phyloP scores from a whole-genome alignment of 2,797 vertebrate genomes.

The Avahi laniger region DNA sequence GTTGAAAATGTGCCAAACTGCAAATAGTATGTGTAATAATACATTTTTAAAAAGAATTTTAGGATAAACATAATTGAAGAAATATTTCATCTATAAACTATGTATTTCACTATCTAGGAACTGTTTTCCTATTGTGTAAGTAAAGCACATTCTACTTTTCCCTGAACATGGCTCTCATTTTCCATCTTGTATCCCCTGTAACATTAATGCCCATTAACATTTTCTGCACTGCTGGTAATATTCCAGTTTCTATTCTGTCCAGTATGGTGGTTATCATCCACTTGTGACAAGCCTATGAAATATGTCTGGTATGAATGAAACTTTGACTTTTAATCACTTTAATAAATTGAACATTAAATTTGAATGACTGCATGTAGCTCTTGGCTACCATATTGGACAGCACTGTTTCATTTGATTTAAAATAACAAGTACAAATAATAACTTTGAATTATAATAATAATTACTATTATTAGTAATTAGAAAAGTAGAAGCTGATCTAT shows the following conservation, averaged over 20 bases:
- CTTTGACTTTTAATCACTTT: neutral
- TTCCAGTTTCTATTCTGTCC: neutral
- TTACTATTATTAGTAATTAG: neutral
- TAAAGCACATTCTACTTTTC: neutral
- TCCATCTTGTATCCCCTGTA: neutral
- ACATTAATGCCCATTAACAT: neutral
- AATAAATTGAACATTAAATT: neutral
- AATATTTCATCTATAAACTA: neutral
- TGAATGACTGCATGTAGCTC: rapidly evolving
- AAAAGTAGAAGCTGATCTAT: neutral
- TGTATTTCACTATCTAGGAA: neutral
- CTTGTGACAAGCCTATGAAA: neutral
- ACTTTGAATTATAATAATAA: neutral
- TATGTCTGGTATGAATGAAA: neutral
- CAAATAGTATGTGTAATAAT: neutral
- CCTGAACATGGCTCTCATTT: neutral
- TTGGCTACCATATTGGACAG: neutral
- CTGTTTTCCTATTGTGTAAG: neutral
- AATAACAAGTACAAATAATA: neutral
- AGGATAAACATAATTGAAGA: neutral
- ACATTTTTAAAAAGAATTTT: neutral
- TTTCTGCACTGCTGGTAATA: neutral
- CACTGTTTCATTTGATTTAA: neutral
- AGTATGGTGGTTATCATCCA: neutral
- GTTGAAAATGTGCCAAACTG: neutral